Evolutionary conservation across 2,888 invertebrate species (phyloP), one percentile per base, ranked within the genome.

Genomic region (Lottia gigantea): DNA sequence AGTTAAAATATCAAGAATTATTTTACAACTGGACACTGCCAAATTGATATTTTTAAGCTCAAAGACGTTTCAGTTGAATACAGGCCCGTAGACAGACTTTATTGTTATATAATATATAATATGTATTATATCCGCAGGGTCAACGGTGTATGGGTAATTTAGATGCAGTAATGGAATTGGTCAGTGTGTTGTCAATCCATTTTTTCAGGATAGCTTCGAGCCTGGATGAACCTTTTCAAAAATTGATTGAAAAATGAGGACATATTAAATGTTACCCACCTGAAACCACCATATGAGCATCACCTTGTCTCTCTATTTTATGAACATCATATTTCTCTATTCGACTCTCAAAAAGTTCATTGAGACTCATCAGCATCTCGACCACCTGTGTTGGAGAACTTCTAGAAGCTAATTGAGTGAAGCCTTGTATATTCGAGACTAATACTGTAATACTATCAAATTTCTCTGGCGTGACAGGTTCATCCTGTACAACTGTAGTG

Each of bases 361-460:
- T 82, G 15, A 83, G 74, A 25, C 71, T 78, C 74, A 82, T 83
- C 72, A 83, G 63, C 83, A 83, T 83, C 49, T 78, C 76, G 4
- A 82, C 80, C 14, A 83, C 80, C 75, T 84, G 84, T n/a, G 82
- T 67, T 0, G 84, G 84, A 7, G 84, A 83, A 68, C 83, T 81
- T 19, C 77, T 74, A 0, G 83, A 75, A n/a, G 79, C 79, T 31
- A 84, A 81, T 25, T 76, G 71, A 0, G 83, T 83, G 68, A 84
- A 84, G 23, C 83, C 83, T 0, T 83, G 82, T 65, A 84, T 80
- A 64, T 84, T 83, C 26, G 80, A 79, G 74, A 84, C 82, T 73
- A 83, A 82, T 70, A 84, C 76, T 19, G 84, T 83, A 23, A 80
- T 80, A 31, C 81, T 79, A 3, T 71, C 67, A 65, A 78, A 84